phyloP scores from a whole-genome alignment of 1,140 invertebrate species.

The Globodera rostochiensis region DNA sequence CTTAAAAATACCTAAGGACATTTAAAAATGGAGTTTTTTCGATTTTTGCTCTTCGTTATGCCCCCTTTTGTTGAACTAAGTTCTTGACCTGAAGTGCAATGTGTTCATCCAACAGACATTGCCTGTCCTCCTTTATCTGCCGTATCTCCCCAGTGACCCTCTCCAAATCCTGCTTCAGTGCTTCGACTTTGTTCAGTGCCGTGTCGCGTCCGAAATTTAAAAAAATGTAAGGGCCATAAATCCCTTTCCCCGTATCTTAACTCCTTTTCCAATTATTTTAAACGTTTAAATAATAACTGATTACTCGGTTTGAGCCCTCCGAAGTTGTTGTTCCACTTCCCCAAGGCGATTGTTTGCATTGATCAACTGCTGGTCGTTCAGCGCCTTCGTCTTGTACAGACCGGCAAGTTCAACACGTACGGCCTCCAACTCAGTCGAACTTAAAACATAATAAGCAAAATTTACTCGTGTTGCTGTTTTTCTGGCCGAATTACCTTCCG shows the following conservation, averaged over 20 bases:
- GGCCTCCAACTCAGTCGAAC: slow-evolving; percentile 30
- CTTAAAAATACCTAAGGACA: no score
- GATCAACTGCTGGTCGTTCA: slow-evolving; percentile 42
- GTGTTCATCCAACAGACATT: slow-evolving; percentile 30
- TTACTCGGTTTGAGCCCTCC: slow-evolving; percentile 24
- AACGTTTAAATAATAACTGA: neutral
- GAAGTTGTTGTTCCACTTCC: slow-evolving; percentile 29
- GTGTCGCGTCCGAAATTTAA: slow-evolving; percentile 30
- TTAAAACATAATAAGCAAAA: neutral
- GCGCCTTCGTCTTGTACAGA: slow-evolving; percentile 40
- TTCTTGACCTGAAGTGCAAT: slow-evolving; percentile 34
- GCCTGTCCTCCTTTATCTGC: slow-evolving; percentile 20
- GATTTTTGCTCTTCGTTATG: slow-evolving; percentile 6
- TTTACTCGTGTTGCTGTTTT: neutral
- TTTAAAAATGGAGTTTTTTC: no score
- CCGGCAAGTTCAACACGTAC: slow-evolving; percentile 35
- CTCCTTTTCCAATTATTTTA: no score
- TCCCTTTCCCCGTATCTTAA: neutral
- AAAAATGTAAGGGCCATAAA: neutral
- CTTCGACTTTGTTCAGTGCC: slow-evolving; percentile 25
- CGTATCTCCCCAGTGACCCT: neutral
- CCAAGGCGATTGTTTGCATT: slow-evolving; percentile 35
- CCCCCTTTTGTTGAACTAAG: no score
- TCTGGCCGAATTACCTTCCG: neutral
- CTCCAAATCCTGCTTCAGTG: slow-evolving; percentile 25